Conservation (phyloP, 2,888 invertebrate genomes). For the Trichogramma evanescens region DNA sequence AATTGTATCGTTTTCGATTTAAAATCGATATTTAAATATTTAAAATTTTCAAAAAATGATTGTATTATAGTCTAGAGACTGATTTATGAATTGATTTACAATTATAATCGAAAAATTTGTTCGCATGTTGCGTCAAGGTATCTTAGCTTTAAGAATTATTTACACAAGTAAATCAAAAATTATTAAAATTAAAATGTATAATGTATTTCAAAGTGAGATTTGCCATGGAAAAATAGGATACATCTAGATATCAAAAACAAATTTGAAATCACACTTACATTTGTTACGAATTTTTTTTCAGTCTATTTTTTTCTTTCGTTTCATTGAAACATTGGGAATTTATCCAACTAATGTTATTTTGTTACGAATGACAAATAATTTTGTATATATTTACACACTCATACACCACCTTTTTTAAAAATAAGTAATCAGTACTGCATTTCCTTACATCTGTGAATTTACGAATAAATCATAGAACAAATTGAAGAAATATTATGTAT, state of each 20-base stretch:
- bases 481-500: not conserved
- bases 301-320: slow-evolving; percentile 20
- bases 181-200: slow-evolving; percentile 8
- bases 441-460: not conserved
- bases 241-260: slow-evolving; percentile 17
- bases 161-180: slow-evolving; percentile 1
- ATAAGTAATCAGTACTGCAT: slow-evolving; percentile 15
- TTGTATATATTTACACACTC: slow-evolving; percentile 20
- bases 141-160: slow-evolving; percentile 2
- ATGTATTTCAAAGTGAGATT: slow-evolving; percentile 8
- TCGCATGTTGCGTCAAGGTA: not conserved
- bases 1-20: no score
- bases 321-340: slow-evolving; percentile 18
- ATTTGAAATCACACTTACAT: slow-evolving; percentile 18
- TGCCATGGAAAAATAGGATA: slow-evolving; percentile 12
- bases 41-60: no score
- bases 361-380: slow-evolving; percentile 17
- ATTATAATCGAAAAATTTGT: no score
- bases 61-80: no score
- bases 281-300: slow-evolving; percentile 20
- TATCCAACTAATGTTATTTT: slow-evolving; percentile 16
- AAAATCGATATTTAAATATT: no score
- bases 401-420: slow-evolving; percentile 8
- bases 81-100: no score
- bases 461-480: not conserved